A percentile compares a stretch with the other conserved stretches of the same genome.
phyloP scores from a whole-genome alignment of 2,797 vertebrate species.

The Molossus molossus region DNA sequence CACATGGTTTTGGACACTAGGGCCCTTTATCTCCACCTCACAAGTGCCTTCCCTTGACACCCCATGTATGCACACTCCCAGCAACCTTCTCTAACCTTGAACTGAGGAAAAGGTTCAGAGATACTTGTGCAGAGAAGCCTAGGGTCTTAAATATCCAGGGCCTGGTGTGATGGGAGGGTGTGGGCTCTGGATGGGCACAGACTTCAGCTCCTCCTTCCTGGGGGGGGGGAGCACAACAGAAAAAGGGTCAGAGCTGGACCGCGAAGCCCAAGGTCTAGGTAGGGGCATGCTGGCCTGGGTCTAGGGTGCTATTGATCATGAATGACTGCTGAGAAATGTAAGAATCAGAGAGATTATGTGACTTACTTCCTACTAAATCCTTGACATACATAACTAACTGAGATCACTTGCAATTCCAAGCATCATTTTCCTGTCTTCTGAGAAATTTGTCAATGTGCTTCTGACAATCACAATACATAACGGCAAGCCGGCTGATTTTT shows the following conservation, averaged over 20 bases:
- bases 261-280: background rate
- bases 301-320: background rate
- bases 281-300: background rate
- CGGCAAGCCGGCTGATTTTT: background rate
- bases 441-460: background rate
- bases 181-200: background rate
- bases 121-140: background rate
- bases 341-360: background rate
- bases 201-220: too few relatives aligned
- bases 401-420: background rate
- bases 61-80: accelerated
- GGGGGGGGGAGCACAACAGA: background rate
- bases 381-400: background rate
- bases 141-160: background rate
- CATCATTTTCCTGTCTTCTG: background rate
- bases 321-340: background rate
- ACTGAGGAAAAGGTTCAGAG: background rate
- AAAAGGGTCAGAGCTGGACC: background rate
- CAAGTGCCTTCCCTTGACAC: background rate
- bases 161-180: background rate
- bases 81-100: background rate
- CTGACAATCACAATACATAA: background rate
- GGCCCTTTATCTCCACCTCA: background rate
- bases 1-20: background rate
- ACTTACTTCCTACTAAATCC: background rate